Evolutionary conservation across 1,140 invertebrate genomes (phyloP).

Genomic region (Drosophila ogumai): DNA sequence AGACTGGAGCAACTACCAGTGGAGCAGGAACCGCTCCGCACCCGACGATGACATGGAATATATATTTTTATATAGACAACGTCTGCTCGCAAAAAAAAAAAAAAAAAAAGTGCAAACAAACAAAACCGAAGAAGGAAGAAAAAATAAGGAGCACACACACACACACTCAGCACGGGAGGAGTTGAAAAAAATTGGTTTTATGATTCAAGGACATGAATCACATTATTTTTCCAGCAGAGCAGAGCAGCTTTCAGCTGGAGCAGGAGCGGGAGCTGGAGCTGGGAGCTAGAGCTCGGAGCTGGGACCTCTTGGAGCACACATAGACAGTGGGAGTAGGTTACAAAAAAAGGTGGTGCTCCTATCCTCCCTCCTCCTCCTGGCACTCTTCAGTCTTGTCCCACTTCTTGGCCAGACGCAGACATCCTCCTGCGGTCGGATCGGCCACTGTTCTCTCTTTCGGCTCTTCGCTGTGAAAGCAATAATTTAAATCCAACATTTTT

Average conservation of each 20-base stretch:
- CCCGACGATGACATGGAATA: constrained; percentile 70
- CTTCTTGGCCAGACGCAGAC: constrained; percentile 38
- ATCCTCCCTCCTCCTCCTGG: background rate
- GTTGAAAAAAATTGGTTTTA: constrained; percentile 80
- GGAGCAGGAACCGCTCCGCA: constrained; percentile 59
- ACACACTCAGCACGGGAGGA: constrained; percentile 55
- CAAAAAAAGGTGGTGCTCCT: constrained; percentile 39
- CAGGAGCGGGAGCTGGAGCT: constrained; percentile 1
- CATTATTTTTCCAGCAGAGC: constrained; percentile 78
- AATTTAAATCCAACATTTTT: constrained; percentile 83
- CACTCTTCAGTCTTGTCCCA: constrained; percentile 23
- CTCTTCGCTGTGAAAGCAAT: constrained; percentile 71
- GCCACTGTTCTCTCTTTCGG: constrained; percentile 61
- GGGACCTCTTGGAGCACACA: constrained; percentile 61
- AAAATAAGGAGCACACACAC: constrained; percentile 63
- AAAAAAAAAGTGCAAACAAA: constrained; percentile 81
- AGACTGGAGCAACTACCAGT: constrained; percentile 49
- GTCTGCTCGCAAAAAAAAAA: constrained; percentile 70
- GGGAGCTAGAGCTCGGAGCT: background rate
- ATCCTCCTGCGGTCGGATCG: constrained; percentile 69
- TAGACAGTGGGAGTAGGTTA: constrained; percentile 71
- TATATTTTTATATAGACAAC: constrained; percentile 83
- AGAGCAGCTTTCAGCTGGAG: constrained; percentile 4
- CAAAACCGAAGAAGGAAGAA: constrained; percentile 57
- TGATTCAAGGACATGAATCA: constrained; percentile 83